Evolutionary conservation across 2,113 vertebrate species (phyloP).

Genomic region (Clarias batrachus): DNA sequence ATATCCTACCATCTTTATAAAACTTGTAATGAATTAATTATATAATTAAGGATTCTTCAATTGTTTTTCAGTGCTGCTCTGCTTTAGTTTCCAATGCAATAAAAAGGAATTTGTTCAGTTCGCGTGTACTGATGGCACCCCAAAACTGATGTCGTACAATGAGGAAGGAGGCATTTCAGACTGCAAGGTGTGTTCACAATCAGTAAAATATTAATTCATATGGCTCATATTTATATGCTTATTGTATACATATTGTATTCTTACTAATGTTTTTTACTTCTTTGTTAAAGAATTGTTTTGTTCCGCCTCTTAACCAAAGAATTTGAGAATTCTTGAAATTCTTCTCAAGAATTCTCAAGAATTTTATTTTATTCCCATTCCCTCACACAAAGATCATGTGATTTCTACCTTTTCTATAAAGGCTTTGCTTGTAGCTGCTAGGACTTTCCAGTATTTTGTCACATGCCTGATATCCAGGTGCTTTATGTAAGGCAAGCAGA

Average conservation of each 20-base stretch:
- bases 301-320: too few relatives aligned
- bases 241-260: not conserved
- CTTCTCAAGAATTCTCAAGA: too few relatives aligned
- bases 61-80: slow-evolving; percentile 62
- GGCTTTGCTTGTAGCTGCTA: not conserved
- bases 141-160: slow-evolving; percentile 73
- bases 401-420: not conserved
- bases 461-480: too few relatives aligned
- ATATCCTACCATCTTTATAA: too few relatives aligned
- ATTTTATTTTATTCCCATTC: not conserved
- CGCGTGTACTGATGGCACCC: slow-evolving; percentile 56
- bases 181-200: slow-evolving; percentile 38
- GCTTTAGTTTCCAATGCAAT: slow-evolving; percentile 33
- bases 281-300: not conserved
- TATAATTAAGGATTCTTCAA: not conserved
- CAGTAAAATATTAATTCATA: not conserved
- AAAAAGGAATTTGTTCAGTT: not conserved
- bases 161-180: slow-evolving; percentile 65
- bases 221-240: not conserved
- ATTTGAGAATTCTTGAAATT: too few relatives aligned
- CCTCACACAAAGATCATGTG: not conserved
- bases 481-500: too few relatives aligned
- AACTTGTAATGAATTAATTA: too few relatives aligned
- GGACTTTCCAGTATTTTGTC: not conserved
- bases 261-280: not conserved